These are phyloP conservation scores for Hydroisotoma schaefferi DNA, from an alignment of 2,888 invertebrate species.

Conservation along the genomic window DNA sequence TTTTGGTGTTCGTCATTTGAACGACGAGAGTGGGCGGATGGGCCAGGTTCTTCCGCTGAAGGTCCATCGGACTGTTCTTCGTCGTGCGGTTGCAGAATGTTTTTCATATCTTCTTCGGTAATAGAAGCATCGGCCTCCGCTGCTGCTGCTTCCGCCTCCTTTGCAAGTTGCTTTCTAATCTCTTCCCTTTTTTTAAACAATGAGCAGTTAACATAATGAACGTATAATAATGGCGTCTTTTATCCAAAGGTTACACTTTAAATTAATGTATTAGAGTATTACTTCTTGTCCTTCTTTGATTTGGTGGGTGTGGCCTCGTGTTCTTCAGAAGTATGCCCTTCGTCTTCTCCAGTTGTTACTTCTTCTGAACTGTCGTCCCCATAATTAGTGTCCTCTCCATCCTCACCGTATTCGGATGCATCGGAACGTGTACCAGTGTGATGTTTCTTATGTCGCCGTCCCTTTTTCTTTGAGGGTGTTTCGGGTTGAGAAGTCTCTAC, in stretches of 20 bases:
- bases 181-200: not conserved
- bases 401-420: not conserved
- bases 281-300: too few species aligned
- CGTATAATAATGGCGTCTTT: too few species aligned
- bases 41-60: not conserved
- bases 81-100: not conserved
- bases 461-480: too few species aligned
- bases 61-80: not conserved
- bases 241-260: too few species aligned
- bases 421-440: too few species aligned
- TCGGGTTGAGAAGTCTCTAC: too few species aligned
- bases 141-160: constrained; percentile 4
- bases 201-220: too few species aligned
- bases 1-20: not conserved
- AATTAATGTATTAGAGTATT: too few species aligned
- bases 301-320: not conserved
- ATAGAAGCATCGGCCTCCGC: not conserved
- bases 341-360: not conserved
- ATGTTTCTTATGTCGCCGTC: too few species aligned
- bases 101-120: constrained; percentile 10
- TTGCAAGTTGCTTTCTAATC: constrained; percentile 22
- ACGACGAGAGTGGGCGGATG: not conserved
- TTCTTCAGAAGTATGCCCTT: not conserved
- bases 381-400: not conserved
- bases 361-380: not conserved